phyloP scores from a whole-genome alignment of 2,797 vertebrate species.

The Lepilemur septentrionalis region DNA sequence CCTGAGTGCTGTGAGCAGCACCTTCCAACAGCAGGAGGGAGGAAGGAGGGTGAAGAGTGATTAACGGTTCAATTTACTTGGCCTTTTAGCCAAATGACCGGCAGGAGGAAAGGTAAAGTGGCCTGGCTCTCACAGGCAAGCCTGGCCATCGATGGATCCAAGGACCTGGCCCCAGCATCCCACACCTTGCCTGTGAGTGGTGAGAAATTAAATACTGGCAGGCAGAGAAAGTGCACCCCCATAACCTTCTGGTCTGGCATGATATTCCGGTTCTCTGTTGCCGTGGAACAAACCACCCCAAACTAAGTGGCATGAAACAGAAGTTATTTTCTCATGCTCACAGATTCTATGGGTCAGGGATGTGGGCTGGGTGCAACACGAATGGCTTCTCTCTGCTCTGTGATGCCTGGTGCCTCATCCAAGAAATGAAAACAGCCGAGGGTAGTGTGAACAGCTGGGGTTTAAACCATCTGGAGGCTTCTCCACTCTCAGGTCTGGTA shows the following conservation, averaged over 20 bases:
- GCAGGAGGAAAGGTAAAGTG: neutral
- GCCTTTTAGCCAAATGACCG: constrained; percentile 15
- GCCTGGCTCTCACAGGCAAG: neutral
- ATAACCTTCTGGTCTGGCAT: neutral
- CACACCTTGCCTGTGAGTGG: neutral
- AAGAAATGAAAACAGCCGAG: neutral
- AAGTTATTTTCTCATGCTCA: neutral
- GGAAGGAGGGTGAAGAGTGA: neutral
- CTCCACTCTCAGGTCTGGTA: neutral
- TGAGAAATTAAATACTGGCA: neutral
- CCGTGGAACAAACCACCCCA: neutral
- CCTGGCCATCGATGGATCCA: neutral
- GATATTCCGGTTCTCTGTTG: neutral
- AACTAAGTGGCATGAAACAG: neutral
- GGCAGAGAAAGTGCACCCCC: neutral
- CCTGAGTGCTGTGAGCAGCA: neutral
- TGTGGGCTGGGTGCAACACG: neutral
- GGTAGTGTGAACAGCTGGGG: neutral
- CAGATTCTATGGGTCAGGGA: neutral
- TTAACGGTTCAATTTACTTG: neutral
- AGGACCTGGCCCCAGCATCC: neutral
- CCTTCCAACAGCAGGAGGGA: neutral
- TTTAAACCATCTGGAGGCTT: neutral
- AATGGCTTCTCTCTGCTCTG: neutral
- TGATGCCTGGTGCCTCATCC: neutral